A percentile compares a stretch with the other conserved stretches of the same genome.
These are phyloP conservation scores for Atlantisia rogersi DNA, from an alignment of 2,113 vertebrate genomes.

Conservation along the genomic window DNA sequence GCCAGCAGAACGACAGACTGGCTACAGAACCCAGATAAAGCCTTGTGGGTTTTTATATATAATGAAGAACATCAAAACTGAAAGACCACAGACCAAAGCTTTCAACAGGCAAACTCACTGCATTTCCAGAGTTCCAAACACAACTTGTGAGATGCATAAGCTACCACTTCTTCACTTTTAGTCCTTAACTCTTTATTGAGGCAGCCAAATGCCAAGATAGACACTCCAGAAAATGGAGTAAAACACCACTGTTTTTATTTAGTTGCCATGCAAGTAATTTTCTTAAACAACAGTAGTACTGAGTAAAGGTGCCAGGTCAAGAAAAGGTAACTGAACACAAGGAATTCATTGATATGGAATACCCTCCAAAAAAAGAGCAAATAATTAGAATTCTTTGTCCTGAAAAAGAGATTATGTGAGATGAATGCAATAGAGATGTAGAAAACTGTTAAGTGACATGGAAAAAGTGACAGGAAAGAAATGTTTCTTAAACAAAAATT, in stretches of 20 bases:
- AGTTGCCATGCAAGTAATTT: not conserved
- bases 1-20: not conserved
- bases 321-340: not conserved
- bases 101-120: not conserved
- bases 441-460: not conserved
- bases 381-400: not conserved
- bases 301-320: not conserved
- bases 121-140: not conserved
- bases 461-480: not conserved
- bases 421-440: accelerated
- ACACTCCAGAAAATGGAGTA: not conserved
- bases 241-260: not conserved
- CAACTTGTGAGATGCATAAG: not conserved
- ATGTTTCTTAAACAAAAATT: not conserved
- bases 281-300: not conserved
- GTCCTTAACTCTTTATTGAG: not conserved
- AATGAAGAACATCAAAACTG: not conserved
- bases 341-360: not conserved
- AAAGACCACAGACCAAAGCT: not conserved
- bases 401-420: not conserved
- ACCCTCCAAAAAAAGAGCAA: not conserved
- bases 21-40: not conserved
- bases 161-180: not conserved
- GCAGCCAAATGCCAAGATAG: not conserved
- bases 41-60: not conserved